Percentiles rank a stretch among this genome's conserved stretches.
These are phyloP conservation scores for Junonia oenone DNA, from an alignment of 2,888 invertebrate species.

Conservation along the genomic window DNA sequence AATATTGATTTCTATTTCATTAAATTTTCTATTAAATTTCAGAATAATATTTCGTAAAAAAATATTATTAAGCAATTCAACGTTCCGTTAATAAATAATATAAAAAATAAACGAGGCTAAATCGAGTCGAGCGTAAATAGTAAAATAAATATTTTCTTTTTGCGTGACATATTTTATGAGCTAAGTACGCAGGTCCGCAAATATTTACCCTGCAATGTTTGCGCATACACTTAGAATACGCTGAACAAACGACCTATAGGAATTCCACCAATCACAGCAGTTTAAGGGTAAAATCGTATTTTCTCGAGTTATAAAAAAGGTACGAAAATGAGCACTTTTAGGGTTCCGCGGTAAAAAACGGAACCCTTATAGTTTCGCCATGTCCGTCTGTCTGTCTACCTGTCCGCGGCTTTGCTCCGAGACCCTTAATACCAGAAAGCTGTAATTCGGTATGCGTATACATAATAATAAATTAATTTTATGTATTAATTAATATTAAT, in stretches of 20 bases:
- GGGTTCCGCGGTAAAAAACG: too few relatives aligned
- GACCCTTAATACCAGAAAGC: too few relatives aligned
- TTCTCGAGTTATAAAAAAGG: neutral
- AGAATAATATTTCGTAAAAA: too few relatives aligned
- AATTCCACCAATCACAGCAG: constrained; percentile 8
- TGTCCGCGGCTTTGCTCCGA: too few relatives aligned
- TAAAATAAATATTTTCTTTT: constrained; percentile 10
- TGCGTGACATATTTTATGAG: constrained; percentile 13
- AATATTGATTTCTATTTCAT: too few relatives aligned
- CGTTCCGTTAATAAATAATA: neutral
- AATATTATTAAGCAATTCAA: too few relatives aligned
- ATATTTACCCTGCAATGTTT: constrained; percentile 10
- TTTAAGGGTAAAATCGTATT: neutral
- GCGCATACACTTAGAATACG: constrained; percentile 11
- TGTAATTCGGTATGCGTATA: too few relatives aligned
- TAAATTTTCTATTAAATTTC: too few relatives aligned
- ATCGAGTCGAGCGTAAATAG: neutral
- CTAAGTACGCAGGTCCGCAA: neutral
- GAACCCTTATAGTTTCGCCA: too few relatives aligned
- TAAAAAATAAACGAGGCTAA: neutral
- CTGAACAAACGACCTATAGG: constrained; percentile 5
- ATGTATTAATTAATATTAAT: too few relatives aligned
- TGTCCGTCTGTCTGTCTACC: too few relatives aligned
- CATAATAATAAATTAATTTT: too few relatives aligned
- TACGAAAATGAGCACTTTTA: neutral